phyloP scores from a whole-genome alignment of 2,888 invertebrate genomes.

The Epirrhoe alternata region DNA sequence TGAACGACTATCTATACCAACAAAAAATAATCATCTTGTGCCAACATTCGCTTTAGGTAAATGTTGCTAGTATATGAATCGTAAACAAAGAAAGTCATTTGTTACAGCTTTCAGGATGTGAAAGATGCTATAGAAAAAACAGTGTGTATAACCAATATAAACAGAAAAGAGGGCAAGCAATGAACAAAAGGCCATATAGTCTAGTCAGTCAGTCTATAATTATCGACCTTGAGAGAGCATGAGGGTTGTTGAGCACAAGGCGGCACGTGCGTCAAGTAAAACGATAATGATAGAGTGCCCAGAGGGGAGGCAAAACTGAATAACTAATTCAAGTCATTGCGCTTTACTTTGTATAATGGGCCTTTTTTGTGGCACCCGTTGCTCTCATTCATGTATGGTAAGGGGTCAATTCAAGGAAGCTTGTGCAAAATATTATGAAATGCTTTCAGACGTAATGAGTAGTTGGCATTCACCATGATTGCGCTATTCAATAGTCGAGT shows the following conservation, averaged over 20 bases:
- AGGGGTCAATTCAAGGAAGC: constrained; percentile 64
- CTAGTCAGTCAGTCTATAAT: constrained; percentile 58
- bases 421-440: constrained; percentile 68
- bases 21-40: constrained; percentile 38
- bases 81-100: constrained; percentile 39
- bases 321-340: constrained; percentile 83
- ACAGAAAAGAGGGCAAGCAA: constrained; percentile 53
- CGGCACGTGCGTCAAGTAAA: constrained; percentile 79
- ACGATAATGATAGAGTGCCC: constrained; percentile 83
- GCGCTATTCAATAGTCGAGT: constrained; percentile 21
- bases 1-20: constrained; percentile 41
- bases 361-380: constrained; percentile 73
- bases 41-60: constrained; percentile 39
- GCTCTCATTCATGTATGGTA: constrained; percentile 46
- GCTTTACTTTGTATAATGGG: constrained; percentile 69
- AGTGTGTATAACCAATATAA: constrained; percentile 49
- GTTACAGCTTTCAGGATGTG: constrained; percentile 37
- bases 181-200: constrained; percentile 64
- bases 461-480: constrained; percentile 42
- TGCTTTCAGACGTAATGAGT: constrained; percentile 41
- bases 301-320: constrained; percentile 80
- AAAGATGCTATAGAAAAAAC: constrained; percentile 41
- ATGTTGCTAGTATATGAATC: constrained; percentile 30
- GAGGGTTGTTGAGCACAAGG: constrained; percentile 67
- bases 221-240: constrained; percentile 76